phyloP scores from a whole-genome alignment of 2,113 vertebrate genomes.

The Echinops telfairi region DNA sequence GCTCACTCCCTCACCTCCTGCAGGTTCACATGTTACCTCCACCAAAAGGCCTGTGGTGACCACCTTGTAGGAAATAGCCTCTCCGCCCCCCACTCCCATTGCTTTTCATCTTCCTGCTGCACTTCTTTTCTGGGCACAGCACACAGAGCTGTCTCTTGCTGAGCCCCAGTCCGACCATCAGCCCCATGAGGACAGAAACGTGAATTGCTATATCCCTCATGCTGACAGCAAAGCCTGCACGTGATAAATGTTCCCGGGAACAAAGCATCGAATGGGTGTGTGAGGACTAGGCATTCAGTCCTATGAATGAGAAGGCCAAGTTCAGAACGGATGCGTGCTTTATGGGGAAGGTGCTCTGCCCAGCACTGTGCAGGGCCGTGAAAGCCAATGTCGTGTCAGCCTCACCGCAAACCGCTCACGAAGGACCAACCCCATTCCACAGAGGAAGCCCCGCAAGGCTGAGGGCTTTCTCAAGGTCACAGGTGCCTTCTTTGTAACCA shows the following conservation, averaged over 20 bases:
- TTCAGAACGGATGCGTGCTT: background rate
- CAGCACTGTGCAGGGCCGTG: fast-evolving
- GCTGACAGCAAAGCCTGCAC: background rate
- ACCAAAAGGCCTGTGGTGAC: background rate
- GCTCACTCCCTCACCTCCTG: background rate
- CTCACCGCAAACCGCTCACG: fast-evolving
- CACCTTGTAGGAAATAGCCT: background rate
- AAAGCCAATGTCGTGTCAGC: background rate
- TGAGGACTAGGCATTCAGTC: background rate
- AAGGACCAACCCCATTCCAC: fast-evolving
- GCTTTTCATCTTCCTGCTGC: background rate
- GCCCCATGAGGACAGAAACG: background rate
- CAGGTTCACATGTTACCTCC: background rate
- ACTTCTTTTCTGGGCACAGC: background rate
- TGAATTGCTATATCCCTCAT: background rate
- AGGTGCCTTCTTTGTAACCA: background rate
- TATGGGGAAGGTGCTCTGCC: background rate
- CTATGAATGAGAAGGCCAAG: background rate
- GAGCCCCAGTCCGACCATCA: background rate
- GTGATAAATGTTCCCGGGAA: background rate
- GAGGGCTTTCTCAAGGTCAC: background rate
- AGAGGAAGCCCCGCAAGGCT: background rate
- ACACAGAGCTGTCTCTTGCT: background rate
- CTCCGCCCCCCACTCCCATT: background rate
- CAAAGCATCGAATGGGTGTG: background rate